Conservation (phyloP, 2,797 vertebrate genomes). For the Pogoniulus pusillus region DNA sequence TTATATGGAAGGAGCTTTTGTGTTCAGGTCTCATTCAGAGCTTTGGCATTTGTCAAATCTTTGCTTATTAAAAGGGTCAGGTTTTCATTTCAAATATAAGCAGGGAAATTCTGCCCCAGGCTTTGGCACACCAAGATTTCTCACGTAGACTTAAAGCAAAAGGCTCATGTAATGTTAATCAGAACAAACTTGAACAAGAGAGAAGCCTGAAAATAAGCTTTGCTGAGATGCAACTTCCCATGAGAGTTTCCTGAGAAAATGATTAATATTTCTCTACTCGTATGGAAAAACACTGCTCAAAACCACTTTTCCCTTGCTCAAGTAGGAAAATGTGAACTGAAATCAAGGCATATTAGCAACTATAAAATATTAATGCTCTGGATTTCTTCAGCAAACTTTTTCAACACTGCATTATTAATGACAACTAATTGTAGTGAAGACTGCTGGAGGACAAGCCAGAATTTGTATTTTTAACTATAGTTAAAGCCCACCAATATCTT, state of each 20-base stretch:
- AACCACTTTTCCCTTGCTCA: background rate
- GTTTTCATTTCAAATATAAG: background rate
- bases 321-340: background rate
- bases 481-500: background rate
- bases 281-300: conserved; percentile 9
- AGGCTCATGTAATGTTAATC: conserved; percentile 13
- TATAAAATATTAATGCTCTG: conserved; percentile 29
- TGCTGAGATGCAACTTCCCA: background rate
- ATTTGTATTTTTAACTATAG: background rate
- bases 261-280: conserved; percentile 21
- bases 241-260: background rate
- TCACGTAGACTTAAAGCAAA: background rate
- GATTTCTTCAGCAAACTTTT: conserved; percentile 12
- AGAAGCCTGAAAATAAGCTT: background rate
- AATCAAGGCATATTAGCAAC: background rate
- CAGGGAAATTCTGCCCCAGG: background rate
- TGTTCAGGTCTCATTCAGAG: background rate
- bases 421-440: conserved; percentile 2
- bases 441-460: background rate
- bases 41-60: background rate
- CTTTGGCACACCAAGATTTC: background rate
- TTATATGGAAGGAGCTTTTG: background rate
- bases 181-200: conserved; percentile 10
- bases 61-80: background rate
- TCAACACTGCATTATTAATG: conserved; percentile 17